Evolutionary conservation across 2,888 invertebrate species (phyloP).

Genomic region (Dermolepida albohirtum): DNA sequence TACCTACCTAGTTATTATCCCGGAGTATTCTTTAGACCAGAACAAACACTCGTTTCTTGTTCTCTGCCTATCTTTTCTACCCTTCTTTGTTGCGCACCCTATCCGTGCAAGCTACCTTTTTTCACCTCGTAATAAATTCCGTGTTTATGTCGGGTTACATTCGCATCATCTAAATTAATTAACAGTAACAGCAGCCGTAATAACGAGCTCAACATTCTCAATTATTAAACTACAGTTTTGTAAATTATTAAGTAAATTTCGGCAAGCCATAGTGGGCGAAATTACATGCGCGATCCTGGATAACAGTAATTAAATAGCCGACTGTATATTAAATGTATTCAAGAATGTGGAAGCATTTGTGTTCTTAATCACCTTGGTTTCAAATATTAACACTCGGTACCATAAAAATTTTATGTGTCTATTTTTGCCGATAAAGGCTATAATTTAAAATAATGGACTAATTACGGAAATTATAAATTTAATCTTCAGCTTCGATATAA

Average conservation of each 20-base stretch:
- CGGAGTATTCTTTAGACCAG: background rate
- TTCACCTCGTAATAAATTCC: slow-evolving; percentile 20
- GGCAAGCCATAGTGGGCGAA: background rate
- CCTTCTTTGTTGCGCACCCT: background rate
- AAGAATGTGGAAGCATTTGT: slow-evolving; percentile 2
- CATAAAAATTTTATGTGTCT: background rate
- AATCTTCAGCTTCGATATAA: too few relatives aligned
- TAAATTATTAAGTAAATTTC: background rate
- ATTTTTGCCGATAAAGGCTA: too few relatives aligned
- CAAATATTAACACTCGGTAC: background rate
- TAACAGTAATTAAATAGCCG: slow-evolving; percentile 23
- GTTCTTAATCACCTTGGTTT: background rate
- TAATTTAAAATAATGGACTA: too few relatives aligned
- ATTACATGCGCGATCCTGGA: slow-evolving; percentile 5
- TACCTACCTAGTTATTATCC: slow-evolving; percentile 15
- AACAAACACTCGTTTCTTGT: slow-evolving; percentile 9
- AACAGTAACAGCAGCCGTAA: slow-evolving; percentile 9
- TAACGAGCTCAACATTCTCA: slow-evolving; percentile 6
- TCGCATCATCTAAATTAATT: slow-evolving; percentile 9
- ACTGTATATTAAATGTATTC: slow-evolving; percentile 3
- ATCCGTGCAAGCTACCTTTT: slow-evolving; percentile 17
- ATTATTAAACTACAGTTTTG: slow-evolving; percentile 23
- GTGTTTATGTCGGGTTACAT: slow-evolving; percentile 13
- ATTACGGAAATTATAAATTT: too few relatives aligned
- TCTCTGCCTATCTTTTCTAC: slow-evolving; percentile 1